phyloP scores from a whole-genome alignment of 1,140 invertebrate genomes.

The Dolichoris vasculosae region DNA sequence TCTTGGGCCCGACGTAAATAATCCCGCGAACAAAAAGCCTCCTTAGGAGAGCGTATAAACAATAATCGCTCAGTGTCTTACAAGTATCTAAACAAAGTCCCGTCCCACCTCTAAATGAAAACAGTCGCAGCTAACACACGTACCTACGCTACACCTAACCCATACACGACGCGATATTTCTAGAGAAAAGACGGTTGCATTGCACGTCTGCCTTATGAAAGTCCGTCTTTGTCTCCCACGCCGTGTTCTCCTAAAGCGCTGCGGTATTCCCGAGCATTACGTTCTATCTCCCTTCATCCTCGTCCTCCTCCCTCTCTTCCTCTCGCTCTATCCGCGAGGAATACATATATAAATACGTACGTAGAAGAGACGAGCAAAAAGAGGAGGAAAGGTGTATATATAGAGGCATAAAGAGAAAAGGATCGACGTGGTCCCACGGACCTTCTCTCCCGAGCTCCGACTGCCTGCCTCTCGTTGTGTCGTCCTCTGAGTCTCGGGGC shows the following conservation, averaged over 20 bases:
- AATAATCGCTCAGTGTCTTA: conserved; percentile 35
- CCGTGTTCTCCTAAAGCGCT: background rate
- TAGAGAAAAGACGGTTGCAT: background rate
- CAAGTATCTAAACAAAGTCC: conserved; percentile 35
- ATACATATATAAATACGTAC: conserved; percentile 23
- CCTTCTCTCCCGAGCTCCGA: background rate
- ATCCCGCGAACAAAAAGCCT: background rate
- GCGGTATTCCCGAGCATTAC: conserved; percentile 20
- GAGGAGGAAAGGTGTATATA: background rate
- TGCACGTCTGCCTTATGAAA: background rate
- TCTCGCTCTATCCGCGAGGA: no score
- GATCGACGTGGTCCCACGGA: conserved; percentile 41
- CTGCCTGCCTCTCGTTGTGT: conserved; percentile 4
- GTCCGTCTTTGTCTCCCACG: conserved; percentile 40
- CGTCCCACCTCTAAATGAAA: background rate
- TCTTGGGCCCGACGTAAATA: background rate
- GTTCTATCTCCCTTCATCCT: background rate
- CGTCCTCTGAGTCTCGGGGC: conserved; percentile 16
- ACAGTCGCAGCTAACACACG: background rate
- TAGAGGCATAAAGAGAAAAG: conserved; percentile 18
- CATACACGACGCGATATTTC: background rate
- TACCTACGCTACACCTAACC: background rate
- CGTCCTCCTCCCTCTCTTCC: background rate
- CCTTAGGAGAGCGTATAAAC: conserved; percentile 26
- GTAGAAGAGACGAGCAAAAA: conserved; percentile 13